phyloP scores from a whole-genome alignment of 2,113 vertebrate species.

The Guaruba guarouba region DNA sequence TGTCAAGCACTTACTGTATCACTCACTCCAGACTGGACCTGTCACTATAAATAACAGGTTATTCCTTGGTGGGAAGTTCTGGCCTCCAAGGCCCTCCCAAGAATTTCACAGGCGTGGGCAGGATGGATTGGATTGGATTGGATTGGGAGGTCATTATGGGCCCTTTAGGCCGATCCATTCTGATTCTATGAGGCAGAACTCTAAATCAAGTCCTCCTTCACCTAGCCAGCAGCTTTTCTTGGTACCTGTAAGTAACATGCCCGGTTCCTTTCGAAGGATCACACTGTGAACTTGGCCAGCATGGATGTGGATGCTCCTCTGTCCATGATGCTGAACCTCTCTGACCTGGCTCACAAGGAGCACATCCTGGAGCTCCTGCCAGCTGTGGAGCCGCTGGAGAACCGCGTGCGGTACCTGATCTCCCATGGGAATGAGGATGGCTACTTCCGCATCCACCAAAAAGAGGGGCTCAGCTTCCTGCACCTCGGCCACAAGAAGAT shows the following conservation, averaged over 20 bases:
- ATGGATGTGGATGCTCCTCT: slow-evolving; percentile 84
- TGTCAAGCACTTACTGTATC: neutral
- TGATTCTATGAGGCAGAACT: neutral
- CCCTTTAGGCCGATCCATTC: neutral
- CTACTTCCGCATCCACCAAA: slow-evolving; percentile 85
- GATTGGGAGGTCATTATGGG: neutral
- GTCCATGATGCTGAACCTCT: slow-evolving; percentile 82
- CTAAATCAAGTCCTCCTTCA: too few species aligned
- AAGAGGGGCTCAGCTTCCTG: slow-evolving; percentile 83
- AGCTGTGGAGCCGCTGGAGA: slow-evolving; percentile 82
- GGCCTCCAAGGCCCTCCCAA: neutral
- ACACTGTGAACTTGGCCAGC: slow-evolving; percentile 82
- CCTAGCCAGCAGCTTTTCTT: neutral
- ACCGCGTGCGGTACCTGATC: slow-evolving; percentile 83
- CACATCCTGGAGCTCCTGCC: slow-evolving; percentile 88
- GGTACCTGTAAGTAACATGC: neutral
- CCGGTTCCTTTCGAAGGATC: slow-evolving; percentile 38
- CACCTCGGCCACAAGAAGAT: slow-evolving; percentile 79
- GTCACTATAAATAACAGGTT: neutral
- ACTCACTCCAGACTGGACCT: neutral
- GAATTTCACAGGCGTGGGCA: neutral
- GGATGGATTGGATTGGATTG: neutral
- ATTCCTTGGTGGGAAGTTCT: neutral
- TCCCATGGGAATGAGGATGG: slow-evolving; percentile 79
- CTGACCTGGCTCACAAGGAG: slow-evolving; percentile 77